These are phyloP conservation scores for Syngnathus floridae DNA, from an alignment of 2,113 vertebrate genomes.

Conservation along the genomic window DNA sequence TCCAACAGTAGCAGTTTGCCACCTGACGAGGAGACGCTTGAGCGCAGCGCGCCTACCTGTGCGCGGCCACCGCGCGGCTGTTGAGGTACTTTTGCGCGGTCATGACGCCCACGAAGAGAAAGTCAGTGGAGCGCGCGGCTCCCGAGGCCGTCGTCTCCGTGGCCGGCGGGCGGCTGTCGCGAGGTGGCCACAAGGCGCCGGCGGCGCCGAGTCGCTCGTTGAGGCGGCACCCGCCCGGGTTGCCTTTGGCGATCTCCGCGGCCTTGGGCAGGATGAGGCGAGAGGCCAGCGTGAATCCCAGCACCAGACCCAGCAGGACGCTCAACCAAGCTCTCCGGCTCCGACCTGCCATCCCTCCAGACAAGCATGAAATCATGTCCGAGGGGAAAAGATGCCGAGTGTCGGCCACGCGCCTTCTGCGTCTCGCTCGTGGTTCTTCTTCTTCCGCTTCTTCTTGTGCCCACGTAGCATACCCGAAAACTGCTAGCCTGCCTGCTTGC, in stretches of 20 bases:
- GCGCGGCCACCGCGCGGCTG: conserved; percentile 84
- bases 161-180: conserved; percentile 49
- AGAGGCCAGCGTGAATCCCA: conserved; percentile 89
- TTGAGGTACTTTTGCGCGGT: conserved; percentile 95
- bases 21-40: too few species aligned
- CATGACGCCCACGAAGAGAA: conserved; percentile 94
- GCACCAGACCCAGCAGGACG: conserved; percentile 82
- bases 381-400: too few species aligned
- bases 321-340: conserved; percentile 87
- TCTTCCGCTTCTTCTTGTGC: conserved; percentile 55
- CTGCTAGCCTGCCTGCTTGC: conserved; percentile 44
- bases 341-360: conserved; percentile 78
- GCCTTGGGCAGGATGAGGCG: conserved; percentile 81
- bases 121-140: conserved; percentile 64
- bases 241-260: conserved; percentile 72
- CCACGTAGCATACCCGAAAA: conserved; percentile 67
- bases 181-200: conserved; percentile 57
- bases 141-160: conserved; percentile 53
- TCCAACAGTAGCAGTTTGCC: too few species aligned
- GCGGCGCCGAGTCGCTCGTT: conserved; percentile 55
- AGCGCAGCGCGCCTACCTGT: conserved; percentile 72
- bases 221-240: conserved; percentile 55
- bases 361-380: conserved; percentile 15
- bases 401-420: neutral
- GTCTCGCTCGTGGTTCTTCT: conserved; percentile 53